Evolutionary conservation across 2,113 vertebrate species (phyloP).

Genomic region (Leptosomus discolor): DNA sequence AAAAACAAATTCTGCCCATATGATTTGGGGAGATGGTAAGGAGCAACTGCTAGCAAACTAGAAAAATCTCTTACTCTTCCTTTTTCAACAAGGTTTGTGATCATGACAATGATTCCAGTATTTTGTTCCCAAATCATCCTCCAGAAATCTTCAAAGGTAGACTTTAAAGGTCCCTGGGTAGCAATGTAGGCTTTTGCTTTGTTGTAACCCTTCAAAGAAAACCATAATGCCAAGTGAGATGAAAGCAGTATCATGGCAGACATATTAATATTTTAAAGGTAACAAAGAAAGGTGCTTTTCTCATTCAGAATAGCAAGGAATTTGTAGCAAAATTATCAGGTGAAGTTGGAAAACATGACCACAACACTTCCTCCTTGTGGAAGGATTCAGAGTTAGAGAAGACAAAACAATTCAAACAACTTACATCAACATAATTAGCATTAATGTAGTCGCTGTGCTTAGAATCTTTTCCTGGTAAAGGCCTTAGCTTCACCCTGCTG

Average conservation of each 20-base stretch:
- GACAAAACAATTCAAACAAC: constrained; percentile 61
- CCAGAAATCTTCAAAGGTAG: constrained; percentile 99
- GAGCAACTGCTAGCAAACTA: background rate
- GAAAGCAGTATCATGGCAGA: constrained; percentile 45
- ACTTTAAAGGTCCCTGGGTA: constrained; percentile 96
- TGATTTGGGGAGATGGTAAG: background rate
- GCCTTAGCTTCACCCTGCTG: constrained; percentile 95
- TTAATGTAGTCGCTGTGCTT: constrained; percentile 99
- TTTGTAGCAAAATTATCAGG: background rate
- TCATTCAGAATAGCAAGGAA: background rate
- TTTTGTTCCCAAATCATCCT: constrained; percentile 99
- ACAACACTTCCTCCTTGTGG: background rate
- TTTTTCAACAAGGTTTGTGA: constrained; percentile 99
- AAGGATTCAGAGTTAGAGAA: background rate
- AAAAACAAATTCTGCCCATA: background rate
- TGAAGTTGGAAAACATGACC: background rate
- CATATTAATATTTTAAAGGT: constrained; percentile 63
- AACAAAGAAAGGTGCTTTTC: constrained; percentile 28
- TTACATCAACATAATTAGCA: constrained; percentile 98
- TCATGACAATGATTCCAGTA: constrained; percentile 96
- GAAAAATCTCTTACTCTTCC: constrained; percentile 85
- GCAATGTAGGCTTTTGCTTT: constrained; percentile 95
- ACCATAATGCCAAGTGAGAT: constrained; percentile 63
- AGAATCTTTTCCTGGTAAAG: constrained; percentile 93
- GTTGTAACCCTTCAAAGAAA: constrained; percentile 92